Evolutionary conservation across 2,113 vertebrate genomes (phyloP), one percentile per base, ranked within the genome.

Genomic region (Nansenia antarctica): DNA sequence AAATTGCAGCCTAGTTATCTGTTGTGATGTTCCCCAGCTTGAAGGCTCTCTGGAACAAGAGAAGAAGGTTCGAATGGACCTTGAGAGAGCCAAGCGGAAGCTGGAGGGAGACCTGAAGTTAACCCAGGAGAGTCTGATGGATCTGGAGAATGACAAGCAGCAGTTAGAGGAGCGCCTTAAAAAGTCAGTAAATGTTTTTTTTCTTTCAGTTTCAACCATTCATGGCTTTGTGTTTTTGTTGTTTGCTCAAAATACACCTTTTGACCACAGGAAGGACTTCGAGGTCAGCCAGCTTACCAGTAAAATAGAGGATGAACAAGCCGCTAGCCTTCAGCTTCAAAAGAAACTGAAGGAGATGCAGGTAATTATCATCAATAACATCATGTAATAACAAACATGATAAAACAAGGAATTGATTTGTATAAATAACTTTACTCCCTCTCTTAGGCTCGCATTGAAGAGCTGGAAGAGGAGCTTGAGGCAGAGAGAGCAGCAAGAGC

Each of bases 331-430:
- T 62, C 94, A 96, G 55, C 92, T 95, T 1, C 94, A 95, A 79
- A 96, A 95, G 86, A 96, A 95, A 72, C 73, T 95, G 60, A 95
- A 96, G 68, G 94, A 96, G 74, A 81, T 94, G 6, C 95, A 95
- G 94, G 95, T 95, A 86, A 76, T 61, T 45, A 39, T 20, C 11
- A n/a, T n/a, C n/a, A n/a, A n/a, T n/a, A n/a, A n/a, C n/a, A n/a
- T n/a, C n/a, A n/a, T n/a, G n/a, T n/a, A n/a, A n/a, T n/a, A n/a
- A n/a, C n/a, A n/a, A n/a, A n/a, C n/a, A n/a, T n/a, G n/a, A n/a
- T n/a, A n/a, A n/a, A n/a, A n/a, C n/a, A n/a, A n/a, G n/a, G n/a
- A n/a, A n/a, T n/a, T n/a, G 7, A n/a, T 32, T n/a, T 60, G 15
- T 20, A 20, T 20, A 9, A 11, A 20, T 47, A 11, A 2, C 3